Percentiles rank a stretch among this genome's conserved stretches.
These are phyloP conservation scores for Drosophila histrio DNA, from an alignment of 2,888 invertebrate species.

Conservation along the genomic window DNA sequence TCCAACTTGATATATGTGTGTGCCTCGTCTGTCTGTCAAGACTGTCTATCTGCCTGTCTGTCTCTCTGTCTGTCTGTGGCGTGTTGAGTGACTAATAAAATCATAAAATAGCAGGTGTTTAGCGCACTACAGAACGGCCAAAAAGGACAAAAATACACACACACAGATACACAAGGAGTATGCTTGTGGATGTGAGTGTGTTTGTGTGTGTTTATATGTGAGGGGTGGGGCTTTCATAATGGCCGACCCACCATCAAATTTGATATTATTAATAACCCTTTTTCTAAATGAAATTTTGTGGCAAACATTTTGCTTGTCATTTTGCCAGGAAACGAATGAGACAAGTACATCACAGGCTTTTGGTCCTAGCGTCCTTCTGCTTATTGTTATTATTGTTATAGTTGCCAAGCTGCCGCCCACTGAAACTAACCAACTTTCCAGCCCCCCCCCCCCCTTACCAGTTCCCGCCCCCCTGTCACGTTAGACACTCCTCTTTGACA, in stretches of 20 bases:
- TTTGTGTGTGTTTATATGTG: background rate
- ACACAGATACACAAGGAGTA: slow-evolving; percentile 8
- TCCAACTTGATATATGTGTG: background rate
- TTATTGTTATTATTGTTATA: slow-evolving; percentile 23
- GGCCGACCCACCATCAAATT: slow-evolving; percentile 62
- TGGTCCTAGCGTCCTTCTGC: slow-evolving; percentile 11
- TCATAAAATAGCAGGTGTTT: slow-evolving; percentile 71
- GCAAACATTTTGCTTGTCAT: slow-evolving; percentile 75
- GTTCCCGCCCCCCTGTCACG: background rate
- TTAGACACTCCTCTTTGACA: slow-evolving; percentile 53
- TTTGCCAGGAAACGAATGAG: slow-evolving; percentile 72
- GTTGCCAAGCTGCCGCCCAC: slow-evolving; percentile 30
- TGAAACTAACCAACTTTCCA: background rate
- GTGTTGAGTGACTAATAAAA: slow-evolving; percentile 75
- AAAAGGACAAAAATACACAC: slow-evolving; percentile 16
- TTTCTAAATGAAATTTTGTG: slow-evolving; percentile 75
- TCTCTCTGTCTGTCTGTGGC: slow-evolving; percentile 33
- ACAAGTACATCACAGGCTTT: slow-evolving; percentile 66
- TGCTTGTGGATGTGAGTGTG: background rate
- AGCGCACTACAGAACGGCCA: slow-evolving; percentile 55
- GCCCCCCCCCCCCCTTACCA: no score
- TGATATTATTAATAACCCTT: slow-evolving; percentile 77
- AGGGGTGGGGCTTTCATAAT: slow-evolving; percentile 20
- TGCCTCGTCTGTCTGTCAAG: background rate
- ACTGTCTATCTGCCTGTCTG: background rate